Conservation (phyloP, 2,113 vertebrate species). For the Sinocyclocheilus anophthalmus region DNA sequence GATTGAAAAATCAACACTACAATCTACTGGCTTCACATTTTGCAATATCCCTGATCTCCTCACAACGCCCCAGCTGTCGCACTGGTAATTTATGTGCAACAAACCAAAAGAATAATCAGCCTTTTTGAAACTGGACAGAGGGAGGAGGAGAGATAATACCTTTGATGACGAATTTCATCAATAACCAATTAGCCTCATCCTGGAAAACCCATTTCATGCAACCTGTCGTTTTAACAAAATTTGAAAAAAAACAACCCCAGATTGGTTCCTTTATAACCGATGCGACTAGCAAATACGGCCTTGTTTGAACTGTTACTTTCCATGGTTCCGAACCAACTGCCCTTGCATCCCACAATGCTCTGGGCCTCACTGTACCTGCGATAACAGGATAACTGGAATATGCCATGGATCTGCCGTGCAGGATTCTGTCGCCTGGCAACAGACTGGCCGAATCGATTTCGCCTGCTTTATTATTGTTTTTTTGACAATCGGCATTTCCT, state of each 20-base stretch:
- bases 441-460: conserved; percentile 73
- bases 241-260: conserved; percentile 61
- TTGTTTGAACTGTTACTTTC: conserved; percentile 58
- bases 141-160: conserved; percentile 28
- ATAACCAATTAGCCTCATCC: conserved; percentile 56
- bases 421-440: conserved; percentile 85
- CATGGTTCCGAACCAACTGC: conserved; percentile 47
- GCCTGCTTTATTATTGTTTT: conserved; percentile 71
- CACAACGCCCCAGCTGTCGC: conserved; percentile 20
- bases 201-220: conserved; percentile 24
- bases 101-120: conserved; percentile 48
- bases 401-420: conserved; percentile 67
- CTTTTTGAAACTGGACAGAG: conserved; percentile 46
- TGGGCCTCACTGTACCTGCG: conserved; percentile 76
- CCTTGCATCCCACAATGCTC: conserved; percentile 71
- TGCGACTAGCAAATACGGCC: conserved; percentile 66
- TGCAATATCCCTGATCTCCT: not conserved
- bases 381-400: conserved; percentile 71
- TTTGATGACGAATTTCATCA: conserved; percentile 54
- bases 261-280: conserved; percentile 65
- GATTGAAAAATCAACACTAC: not conserved
- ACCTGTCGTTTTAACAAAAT: conserved; percentile 59
- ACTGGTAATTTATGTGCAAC: conserved; percentile 57
- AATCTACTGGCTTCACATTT: not conserved
- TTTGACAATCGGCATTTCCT: conserved; percentile 61